phyloP scores from a whole-genome alignment of 2,113 vertebrate species.

The Misgurnus anguillicaudatus region DNA sequence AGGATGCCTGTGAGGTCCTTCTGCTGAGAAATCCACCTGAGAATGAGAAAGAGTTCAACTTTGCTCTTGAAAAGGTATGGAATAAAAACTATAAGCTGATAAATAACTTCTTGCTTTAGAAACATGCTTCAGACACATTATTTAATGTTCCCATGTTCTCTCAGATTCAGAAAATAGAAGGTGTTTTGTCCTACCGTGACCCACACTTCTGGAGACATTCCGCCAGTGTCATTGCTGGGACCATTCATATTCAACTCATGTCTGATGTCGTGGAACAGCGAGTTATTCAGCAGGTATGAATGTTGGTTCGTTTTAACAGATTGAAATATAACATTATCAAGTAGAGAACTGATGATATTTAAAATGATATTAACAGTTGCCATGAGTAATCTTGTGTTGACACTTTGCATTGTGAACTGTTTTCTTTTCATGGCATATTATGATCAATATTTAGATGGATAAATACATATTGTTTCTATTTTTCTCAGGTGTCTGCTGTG shows the following conservation, averaged over 20 bases:
- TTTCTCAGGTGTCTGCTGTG: constrained; percentile 84
- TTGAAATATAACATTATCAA: too few species aligned
- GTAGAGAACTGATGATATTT: too few species aligned
- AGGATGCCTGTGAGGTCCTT: constrained; percentile 93
- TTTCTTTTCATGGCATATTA: too few species aligned
- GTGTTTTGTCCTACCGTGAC: constrained; percentile 94
- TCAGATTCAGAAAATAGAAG: constrained; percentile 95
- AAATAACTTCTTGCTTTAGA: neutral
- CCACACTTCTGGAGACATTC: constrained; percentile 98
- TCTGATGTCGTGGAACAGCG: constrained; percentile 91
- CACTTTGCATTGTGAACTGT: too few species aligned
- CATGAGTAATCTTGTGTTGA: neutral
- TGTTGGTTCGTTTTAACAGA: neutral
- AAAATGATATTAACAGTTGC: neutral
- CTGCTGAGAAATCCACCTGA: constrained; percentile 87
- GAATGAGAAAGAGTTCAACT: constrained; percentile 87
- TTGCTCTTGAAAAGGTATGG: constrained; percentile 90
- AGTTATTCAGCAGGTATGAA: constrained; percentile 91
- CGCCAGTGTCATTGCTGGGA: constrained; percentile 88
- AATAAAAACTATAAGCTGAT: neutral
- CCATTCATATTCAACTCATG: constrained; percentile 95
- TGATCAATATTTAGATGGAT: too few species aligned
- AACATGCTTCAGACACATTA: neutral
- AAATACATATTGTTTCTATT: neutral
- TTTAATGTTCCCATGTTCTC: neutral